phyloP scores from a whole-genome alignment of 2,797 vertebrate species.

The Onychomys arenicola region DNA sequence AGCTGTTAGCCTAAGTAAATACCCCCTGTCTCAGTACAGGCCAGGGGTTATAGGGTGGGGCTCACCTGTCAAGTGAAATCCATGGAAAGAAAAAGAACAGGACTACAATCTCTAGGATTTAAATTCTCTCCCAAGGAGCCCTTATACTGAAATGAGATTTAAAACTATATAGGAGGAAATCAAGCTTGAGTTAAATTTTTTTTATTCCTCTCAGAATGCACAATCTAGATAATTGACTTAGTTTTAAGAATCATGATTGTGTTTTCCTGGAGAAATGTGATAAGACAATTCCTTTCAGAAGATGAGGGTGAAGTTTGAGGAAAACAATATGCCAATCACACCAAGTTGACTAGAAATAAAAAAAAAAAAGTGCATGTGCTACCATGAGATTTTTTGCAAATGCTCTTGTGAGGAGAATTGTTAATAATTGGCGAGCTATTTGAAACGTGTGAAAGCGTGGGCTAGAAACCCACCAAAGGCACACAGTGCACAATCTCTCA shows the following conservation, averaged over 20 bases:
- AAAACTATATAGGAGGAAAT: not conserved
- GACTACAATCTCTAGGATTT: not conserved
- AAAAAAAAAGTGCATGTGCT: not conserved
- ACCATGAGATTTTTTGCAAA: not conserved
- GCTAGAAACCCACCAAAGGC: not conserved
- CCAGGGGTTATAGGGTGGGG: not conserved
- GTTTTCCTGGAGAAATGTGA: not conserved
- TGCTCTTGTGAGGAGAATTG: not conserved
- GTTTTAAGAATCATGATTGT: constrained; percentile 5
- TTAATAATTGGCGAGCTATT: not conserved
- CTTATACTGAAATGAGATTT: constrained; percentile 39
- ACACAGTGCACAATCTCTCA: not conserved
- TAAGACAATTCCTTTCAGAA: constrained; percentile 7
- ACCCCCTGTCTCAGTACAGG: not conserved
- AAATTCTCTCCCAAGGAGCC: not conserved
- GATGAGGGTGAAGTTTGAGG: not conserved
- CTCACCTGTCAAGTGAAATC: not conserved
- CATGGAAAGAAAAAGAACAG: not conserved
- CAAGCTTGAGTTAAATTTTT: not conserved
- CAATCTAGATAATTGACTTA: not conserved
- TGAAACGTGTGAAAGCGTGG: not conserved
- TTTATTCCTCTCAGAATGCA: not conserved
- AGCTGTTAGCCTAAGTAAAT: too few relatives aligned
- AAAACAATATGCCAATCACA: not conserved
- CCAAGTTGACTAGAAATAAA: not conserved